Conservation (phyloP, 2,888 invertebrate species). For the Archaeoteleia sp. region DNA sequence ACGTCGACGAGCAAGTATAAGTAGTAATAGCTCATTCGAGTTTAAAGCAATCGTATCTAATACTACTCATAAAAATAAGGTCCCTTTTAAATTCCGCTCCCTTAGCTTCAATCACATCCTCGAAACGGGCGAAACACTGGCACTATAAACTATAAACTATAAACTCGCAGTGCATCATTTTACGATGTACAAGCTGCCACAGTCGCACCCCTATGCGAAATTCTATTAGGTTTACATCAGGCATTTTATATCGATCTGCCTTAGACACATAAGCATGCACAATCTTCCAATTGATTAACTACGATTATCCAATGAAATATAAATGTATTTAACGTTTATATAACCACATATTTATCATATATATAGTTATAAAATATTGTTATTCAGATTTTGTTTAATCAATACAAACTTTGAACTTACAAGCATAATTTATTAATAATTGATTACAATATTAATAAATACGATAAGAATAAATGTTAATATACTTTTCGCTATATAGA, state of each 20-base stretch:
- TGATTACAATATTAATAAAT: no score
- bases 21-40: slow-evolving; percentile 53
- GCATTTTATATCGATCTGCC: slow-evolving; percentile 12
- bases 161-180: slow-evolving; percentile 65
- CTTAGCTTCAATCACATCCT: slow-evolving; percentile 61
- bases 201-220: slow-evolving; percentile 51
- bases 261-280: no score
- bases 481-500: no score
- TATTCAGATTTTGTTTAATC: no score
- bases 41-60: slow-evolving; percentile 63
- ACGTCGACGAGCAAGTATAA: slow-evolving; percentile 38
- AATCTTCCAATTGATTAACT: no score
- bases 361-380: no score
- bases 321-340: no score
- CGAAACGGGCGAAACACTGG: slow-evolving; percentile 53
- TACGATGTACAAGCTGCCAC: slow-evolving; percentile 57
- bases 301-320: no score
- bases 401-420: no score
- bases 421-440: no score
- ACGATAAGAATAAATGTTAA: no score
- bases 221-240: slow-evolving; percentile 62
- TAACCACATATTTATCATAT: no score
- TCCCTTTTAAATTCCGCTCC: slow-evolving; percentile 71
- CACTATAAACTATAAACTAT: slow-evolving; percentile 72
- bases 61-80: slow-evolving; percentile 67